Evolutionary conservation across 2,113 vertebrate species (phyloP), one percentile per base, ranked within the genome.

Genomic region (Macquaria australasica): DNA sequence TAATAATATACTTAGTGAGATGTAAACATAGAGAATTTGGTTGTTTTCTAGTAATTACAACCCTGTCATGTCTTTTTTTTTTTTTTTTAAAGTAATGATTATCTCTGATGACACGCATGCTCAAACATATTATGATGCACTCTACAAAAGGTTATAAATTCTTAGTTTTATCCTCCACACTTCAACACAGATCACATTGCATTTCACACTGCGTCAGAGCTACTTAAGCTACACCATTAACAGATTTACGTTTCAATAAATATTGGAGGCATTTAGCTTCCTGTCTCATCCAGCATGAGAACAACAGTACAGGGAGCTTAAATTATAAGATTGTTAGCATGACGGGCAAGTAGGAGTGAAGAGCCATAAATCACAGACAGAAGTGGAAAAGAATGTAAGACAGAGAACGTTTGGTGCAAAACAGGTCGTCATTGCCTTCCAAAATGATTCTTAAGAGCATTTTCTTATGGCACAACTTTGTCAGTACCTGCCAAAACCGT

Each of bases 21-120:
- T n/a, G 15, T 59, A 45, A 71, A 71, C 58, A 37, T 43, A 34
- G 34, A 3, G 34, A n/a, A 25, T 79, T 64, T 60, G n/a, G 15
- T 81, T 51, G 56, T 78, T 31, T 31, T 31, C 28, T 14, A 18
- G 45, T 74, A 63, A 74, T 81, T 78, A 73, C 53, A 62, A 21
- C 39, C 55, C 55, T 10, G 43, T 43, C 43, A 43, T 43, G 43
- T 43, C 66, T 73, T 66, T 31, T 21, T 56, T 37, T 45, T 60
- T 55, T 63, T 48, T 34, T 34, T 34, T 34, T 3, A 5, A 53
- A 37, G 10, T 31, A 43, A 58, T 66, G n/a, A 55, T 39, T n/a
- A 84, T 84, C 37, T 67, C 50, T 50, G 41, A 15, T 81, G 72
- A 55, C 21, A 31, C 39, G 45, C 31, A 11, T 64, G 1, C 12